Base-by-base conservation (phyloP, 1,140 invertebrate species). In the Heliothis virescens region DNA sequence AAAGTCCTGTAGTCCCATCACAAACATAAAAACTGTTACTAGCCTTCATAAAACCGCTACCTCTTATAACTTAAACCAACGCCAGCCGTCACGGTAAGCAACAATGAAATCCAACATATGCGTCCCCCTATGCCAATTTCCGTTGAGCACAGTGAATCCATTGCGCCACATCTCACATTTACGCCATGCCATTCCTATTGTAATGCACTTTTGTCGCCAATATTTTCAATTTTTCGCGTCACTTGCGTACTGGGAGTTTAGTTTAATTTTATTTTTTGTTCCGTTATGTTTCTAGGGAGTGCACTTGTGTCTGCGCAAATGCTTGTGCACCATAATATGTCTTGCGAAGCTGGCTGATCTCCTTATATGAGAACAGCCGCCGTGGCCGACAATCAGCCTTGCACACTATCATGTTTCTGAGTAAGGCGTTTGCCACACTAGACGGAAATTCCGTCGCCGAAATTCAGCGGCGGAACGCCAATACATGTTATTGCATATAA, bases 91-190 rank as follows among this genome's bases (percentile, higher is more conserved):
- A 67, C 62, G 29, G 63, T 79, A 60, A 55, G 72, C 55, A 60
- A 79, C 77, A 79, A 79, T 72, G 55, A 59, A 72, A 62, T 72
- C 55, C 65, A 60, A 72, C 67, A 72, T 71, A 79, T 62, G 67
- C 77, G 47, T 21, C 65, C 65, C 65, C 15, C 72, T 60, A 72
- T 79, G 67, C 77, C 77, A 79, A 79, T 79, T 79, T 79, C 77
- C 77, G 67, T 53, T 79, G 67, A 77, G 48, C 67, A 60, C 29
- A 59, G 57, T 13, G 77, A 60, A 72, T 79, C 67, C 67, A 60
- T 34, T 52, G 65, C 55, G 65, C 29, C 57, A 75, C 69, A 69
- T 72, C 72, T 71, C 65, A 72, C 47, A 79, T 79, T 67, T 57
- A 48, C 21, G 59, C 47, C 21, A 52, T 47, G 63, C 57, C 47